Evolutionary conservation across 2,113 vertebrate species (phyloP), one percentile per base, ranked within the genome.

Genomic region (Oreotragus oreotragus): DNA sequence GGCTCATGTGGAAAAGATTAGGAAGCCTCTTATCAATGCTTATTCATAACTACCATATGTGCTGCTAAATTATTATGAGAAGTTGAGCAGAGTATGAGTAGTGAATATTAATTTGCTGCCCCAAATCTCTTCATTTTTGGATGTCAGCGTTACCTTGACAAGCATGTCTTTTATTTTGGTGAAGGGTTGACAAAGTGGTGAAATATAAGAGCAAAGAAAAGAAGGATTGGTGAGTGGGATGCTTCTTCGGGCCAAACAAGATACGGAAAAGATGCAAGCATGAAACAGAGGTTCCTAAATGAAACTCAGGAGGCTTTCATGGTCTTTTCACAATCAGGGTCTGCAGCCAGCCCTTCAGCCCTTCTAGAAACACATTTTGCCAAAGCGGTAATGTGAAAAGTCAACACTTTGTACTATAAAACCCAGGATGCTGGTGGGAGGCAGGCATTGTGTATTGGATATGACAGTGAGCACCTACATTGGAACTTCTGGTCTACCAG

Each of bases 41-140:
- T 97, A 96, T 97, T 98, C 96, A 93, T 96, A 97, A 97, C 83
- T 94, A 80, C 85, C 91, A 96, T 96, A 97, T 93, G 90, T 55
- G 77, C 76, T 97, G 94, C 39, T 96, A 97, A 92, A 94, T 92
- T 97, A 96, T 97, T 92, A 96, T 93, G 96, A 88, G 90, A 97
- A 97, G 83, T 79, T 43, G 87, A 96, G 47, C 92, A 84, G 62
- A 93, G 51, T 91, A 91, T 96, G 94, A 84, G 19, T 60, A 97
- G 92, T 95, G 84, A 94, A 94, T 96, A 92, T 92, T 95, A 92
- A 95, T 95, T 96, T 49, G 8, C 33, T 96, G 55, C 76, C 55
- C 92, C 84, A 93, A 94, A 92, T 93, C n/a, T 93, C 64, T 84
- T 94, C 45, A 5, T 43, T 96, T 96, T 91, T 83, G 92, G 53